phyloP scores from a whole-genome alignment of 2,888 invertebrate species.

The Tenthredo mesomela region DNA sequence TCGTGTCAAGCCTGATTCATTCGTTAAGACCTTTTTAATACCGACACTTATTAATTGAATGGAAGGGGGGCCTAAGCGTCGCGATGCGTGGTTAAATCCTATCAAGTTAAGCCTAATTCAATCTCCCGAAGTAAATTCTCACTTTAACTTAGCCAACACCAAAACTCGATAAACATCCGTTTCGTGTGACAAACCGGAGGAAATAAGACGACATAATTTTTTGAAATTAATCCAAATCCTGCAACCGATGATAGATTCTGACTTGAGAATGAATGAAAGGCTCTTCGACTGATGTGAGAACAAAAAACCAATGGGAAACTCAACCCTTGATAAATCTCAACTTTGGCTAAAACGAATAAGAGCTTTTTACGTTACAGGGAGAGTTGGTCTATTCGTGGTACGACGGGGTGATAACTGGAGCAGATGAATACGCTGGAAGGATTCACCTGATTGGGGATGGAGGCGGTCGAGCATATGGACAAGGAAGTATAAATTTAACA shows the following conservation, averaged over 20 bases:
- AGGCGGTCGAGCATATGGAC: constrained; percentile 82
- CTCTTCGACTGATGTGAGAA: neutral
- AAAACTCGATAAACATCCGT: constrained; percentile 11
- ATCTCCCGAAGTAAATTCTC: constrained; percentile 47
- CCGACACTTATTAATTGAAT: constrained; percentile 54
- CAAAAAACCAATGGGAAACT: neutral
- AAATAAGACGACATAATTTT: neutral
- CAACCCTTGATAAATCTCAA: neutral
- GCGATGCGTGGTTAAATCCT: constrained; percentile 46
- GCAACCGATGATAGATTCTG: neutral
- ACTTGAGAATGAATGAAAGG: neutral
- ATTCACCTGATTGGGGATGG: constrained; percentile 83
- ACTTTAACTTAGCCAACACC: neutral
- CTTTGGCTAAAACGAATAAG: constrained; percentile 55
- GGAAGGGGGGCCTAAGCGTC: constrained; percentile 53
- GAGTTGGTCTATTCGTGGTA: constrained; percentile 91
- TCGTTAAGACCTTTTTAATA: constrained; percentile 51
- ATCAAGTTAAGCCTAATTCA: constrained; percentile 53
- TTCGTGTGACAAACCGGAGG: neutral
- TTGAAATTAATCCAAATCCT: neutral
- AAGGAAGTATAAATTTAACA: constrained; percentile 90
- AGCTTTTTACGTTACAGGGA: constrained; percentile 80
- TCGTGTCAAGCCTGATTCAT: constrained; percentile 30
- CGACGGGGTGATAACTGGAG: constrained; percentile 85
- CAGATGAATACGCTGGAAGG: constrained; percentile 87